Base-by-base conservation (phyloP, 2,113 vertebrate genomes). In the Microcebus lehilahytsara region DNA sequence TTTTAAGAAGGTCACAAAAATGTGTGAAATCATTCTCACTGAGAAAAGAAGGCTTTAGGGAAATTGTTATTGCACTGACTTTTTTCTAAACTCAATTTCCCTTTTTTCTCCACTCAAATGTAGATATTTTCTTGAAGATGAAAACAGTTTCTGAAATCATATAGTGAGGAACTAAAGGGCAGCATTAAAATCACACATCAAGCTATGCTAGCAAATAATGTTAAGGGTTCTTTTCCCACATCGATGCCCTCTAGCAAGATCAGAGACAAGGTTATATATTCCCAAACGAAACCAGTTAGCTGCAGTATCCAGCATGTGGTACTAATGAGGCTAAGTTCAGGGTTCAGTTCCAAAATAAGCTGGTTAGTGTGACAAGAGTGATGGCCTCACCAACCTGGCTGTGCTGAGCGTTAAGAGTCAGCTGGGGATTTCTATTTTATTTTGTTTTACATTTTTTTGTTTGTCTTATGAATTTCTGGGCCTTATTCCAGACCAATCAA, bases 261-360 rank as follows among this genome's bases (percentile, higher is more conserved):
- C 90, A 97, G 89, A 98, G 85, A 69, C 92, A 92, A 96, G 96
- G 96, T 94, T 86, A 90, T 51, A 78, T 49, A 91, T 93, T 95
- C 84, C 84, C 79, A 80, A 84, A 88, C 1, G 49, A 72, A 97
- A 93, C 71, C 96, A 90, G 97, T 96, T 95, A 88, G 92, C 93
- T 83, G 60, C 3, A 4, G 84, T 69, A 81, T 84, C 69, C 93
- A 81, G 27, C 0, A 7, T 90, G 53, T 74, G 89, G 53, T 62
- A 58, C 93, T 98, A 97, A 98, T 97, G 95, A 98, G 84, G 89
- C 84, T 53, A 17, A 93, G 93, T 96, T 98, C 96, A 97, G 77
- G 49, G 96, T 90, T 88, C 96, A 96, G 66, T 51, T 97, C 71
- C 71, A 64, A 96, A 95, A 53, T 62, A 96, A 77, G 74, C 79